Conservation (phyloP, 2,113 vertebrate genomes). For the Paraplagusia blochii region DNA sequence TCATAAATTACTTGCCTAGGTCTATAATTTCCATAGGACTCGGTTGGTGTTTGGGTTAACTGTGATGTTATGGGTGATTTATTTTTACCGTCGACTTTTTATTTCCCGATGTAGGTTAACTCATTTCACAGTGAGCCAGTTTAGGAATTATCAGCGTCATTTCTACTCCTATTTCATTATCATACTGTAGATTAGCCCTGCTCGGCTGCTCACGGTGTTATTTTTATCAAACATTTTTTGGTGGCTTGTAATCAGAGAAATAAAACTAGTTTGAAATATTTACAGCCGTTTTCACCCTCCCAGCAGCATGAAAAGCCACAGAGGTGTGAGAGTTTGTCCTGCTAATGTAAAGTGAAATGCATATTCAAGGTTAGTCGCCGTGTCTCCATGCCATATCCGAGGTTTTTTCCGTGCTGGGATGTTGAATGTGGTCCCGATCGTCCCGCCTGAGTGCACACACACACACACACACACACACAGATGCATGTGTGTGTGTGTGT, state of each 20-base stretch:
- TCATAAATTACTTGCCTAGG: not conserved
- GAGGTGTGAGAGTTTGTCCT: no score
- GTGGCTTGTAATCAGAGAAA: not conserved
- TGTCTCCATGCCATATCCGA: not conserved
- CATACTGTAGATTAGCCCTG: not conserved
- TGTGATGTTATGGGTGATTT: not conserved
- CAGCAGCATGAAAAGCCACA: no score
- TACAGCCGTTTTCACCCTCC: no score
- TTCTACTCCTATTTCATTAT: not conserved
- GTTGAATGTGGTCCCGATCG: conserved; percentile 10
- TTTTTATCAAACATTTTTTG: not conserved
- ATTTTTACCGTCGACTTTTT: not conserved
- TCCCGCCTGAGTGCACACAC: conserved; percentile 1
- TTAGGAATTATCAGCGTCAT: not conserved
- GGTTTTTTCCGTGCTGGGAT: not conserved
- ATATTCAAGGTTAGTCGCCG: not conserved
- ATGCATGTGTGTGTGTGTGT: conserved; percentile 14
- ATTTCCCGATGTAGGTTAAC: not conserved
- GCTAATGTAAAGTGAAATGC: no score
- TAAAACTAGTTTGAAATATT: not conserved
- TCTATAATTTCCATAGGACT: not conserved
- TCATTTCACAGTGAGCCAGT: conserved; percentile 11
- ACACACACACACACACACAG: conserved; percentile 5
- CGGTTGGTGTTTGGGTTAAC: conserved; percentile 7
- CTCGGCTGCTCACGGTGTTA: not conserved